Evolutionary conservation across 2,113 vertebrate species (phyloP).

Genomic region (Sebastes fasciatus): DNA sequence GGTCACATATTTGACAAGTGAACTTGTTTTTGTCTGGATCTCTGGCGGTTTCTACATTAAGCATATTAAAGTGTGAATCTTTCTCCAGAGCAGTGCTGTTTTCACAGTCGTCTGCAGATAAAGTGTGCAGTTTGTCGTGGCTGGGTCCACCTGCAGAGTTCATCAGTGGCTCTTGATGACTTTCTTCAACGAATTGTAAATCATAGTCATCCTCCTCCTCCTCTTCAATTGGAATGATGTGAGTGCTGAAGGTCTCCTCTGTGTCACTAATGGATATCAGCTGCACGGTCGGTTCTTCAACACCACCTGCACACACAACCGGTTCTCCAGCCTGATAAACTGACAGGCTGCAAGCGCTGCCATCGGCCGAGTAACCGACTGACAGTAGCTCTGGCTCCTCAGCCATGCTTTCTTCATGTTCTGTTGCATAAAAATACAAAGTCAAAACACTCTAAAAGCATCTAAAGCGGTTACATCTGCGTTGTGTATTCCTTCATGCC

Average conservation of each 20-base stretch:
- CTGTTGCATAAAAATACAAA: slow-evolving; percentile 43
- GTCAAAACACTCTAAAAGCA: not conserved
- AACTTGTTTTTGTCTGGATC: slow-evolving; percentile 34
- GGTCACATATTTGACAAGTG: slow-evolving; percentile 67
- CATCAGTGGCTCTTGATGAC: slow-evolving; percentile 34
- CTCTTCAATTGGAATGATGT: slow-evolving; percentile 74
- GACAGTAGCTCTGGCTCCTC: slow-evolving; percentile 36
- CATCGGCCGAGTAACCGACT: not conserved
- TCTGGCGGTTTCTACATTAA: slow-evolving; percentile 2
- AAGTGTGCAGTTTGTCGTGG: slow-evolving; percentile 25
- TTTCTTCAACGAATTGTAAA: slow-evolving; percentile 64
- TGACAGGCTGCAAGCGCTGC: slow-evolving; percentile 36
- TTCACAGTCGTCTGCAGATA: slow-evolving; percentile 24
- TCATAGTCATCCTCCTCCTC: slow-evolving; percentile 43
- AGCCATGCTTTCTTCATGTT: slow-evolving; percentile 18
- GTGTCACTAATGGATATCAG: slow-evolving; percentile 49
- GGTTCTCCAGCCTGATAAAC: slow-evolving; percentile 44
- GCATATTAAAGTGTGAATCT: slow-evolving; percentile 36
- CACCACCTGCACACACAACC: slow-evolving; percentile 14
- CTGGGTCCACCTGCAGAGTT: slow-evolving; percentile 26
- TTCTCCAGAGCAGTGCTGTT: slow-evolving; percentile 6
- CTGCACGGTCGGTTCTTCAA: slow-evolving; percentile 36
- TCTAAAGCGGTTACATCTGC: slow-evolving; percentile 3
- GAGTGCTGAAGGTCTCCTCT: slow-evolving; percentile 59
- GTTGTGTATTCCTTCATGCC: not conserved